These are phyloP conservation scores for Lacerta bilineata DNA, from an alignment of 2,797 vertebrate species.

Conservation along the genomic window DNA sequence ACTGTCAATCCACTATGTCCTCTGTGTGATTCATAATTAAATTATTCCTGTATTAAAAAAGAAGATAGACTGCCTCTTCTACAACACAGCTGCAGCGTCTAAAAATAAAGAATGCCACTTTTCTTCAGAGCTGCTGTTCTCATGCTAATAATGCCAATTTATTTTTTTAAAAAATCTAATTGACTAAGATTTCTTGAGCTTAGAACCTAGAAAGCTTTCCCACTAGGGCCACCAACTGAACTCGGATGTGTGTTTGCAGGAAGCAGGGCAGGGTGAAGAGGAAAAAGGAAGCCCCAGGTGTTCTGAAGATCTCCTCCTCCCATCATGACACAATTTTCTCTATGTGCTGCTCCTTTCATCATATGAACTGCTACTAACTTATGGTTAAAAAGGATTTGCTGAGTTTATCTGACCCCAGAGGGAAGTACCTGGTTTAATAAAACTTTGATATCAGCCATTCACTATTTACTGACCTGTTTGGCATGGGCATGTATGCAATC, in stretches of 20 bases:
- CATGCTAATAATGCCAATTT: too few relatives aligned
- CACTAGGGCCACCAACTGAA: not conserved
- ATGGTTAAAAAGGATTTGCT: not conserved
- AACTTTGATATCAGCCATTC: not conserved
- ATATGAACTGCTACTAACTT: not conserved
- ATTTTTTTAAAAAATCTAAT: too few relatives aligned
- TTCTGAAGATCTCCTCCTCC: not conserved
- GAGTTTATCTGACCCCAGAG: not conserved
- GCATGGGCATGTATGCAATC: not conserved
- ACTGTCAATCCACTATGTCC: too few relatives aligned
- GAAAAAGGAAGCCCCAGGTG: too few relatives aligned
- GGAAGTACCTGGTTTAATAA: not conserved
- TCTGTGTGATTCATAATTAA: too few relatives aligned
- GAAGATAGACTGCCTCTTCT: too few relatives aligned
- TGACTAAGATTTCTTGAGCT: too few relatives aligned
- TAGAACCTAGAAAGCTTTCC: not conserved
- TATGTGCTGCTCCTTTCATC: not conserved
- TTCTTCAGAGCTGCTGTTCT: too few relatives aligned
- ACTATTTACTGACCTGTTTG: not conserved
- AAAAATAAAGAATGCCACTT: too few relatives aligned
- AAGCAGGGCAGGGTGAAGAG: not conserved
- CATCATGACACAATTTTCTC: not conserved
- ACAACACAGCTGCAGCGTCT: too few relatives aligned
- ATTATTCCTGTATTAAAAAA: too few relatives aligned
- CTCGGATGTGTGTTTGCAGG: not conserved